Conservation (phyloP, 1,140 invertebrate genomes). For the Drosophila ercepeae region DNA sequence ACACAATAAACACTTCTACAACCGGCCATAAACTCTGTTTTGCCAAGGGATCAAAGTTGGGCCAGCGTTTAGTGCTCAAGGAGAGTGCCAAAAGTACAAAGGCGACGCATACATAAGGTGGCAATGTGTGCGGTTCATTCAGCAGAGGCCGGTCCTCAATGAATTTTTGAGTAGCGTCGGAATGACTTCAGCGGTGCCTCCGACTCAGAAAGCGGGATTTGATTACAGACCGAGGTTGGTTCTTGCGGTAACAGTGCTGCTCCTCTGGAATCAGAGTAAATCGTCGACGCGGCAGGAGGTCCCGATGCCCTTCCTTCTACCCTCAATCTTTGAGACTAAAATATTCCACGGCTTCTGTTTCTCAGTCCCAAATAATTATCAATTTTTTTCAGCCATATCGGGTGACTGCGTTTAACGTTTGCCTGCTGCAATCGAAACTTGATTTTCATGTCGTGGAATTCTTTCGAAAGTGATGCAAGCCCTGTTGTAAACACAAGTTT, state of each 20-base stretch:
- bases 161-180: conserved; percentile 15
- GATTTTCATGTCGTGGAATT: conserved; percentile 70
- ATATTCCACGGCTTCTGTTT: conserved; percentile 72
- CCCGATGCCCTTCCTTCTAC: not conserved
- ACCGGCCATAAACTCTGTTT: conserved; percentile 18
- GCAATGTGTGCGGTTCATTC: conserved; percentile 59
- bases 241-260: conserved; percentile 58
- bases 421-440: conserved; percentile 66
- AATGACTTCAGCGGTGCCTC: not conserved
- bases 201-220: conserved; percentile 26
- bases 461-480: conserved; percentile 75
- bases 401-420: conserved; percentile 42
- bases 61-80: conserved; percentile 56
- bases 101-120: conserved; percentile 51
- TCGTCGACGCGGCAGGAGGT: conserved; percentile 21
- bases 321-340: conserved; percentile 21
- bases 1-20: conserved; percentile 54
- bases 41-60: conserved; percentile 54
- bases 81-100: conserved; percentile 42
- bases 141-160: conserved; percentile 54
- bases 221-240: conserved; percentile 56
- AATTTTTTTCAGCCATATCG: conserved; percentile 22
- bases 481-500: conserved; percentile 24
- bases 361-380: conserved; percentile 46
- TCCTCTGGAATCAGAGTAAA: conserved; percentile 17